Evolutionary conservation across 2,113 vertebrate genomes (phyloP).

Genomic region (Platycercus adscitus): DNA sequence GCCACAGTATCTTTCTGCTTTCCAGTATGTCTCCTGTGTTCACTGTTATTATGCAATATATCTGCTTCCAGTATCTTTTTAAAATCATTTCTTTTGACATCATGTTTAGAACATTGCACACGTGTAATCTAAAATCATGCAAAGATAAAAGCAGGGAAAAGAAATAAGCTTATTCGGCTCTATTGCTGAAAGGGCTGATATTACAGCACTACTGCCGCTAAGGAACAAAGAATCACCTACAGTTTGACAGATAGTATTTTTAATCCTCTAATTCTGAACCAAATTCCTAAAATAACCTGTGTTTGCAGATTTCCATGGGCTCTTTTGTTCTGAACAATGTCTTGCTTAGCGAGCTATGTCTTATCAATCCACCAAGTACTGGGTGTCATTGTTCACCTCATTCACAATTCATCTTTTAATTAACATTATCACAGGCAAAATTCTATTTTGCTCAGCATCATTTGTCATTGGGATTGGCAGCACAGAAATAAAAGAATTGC

Average conservation of each 20-base stretch:
- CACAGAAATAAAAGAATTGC: slow-evolving; percentile 61
- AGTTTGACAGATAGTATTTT: slow-evolving; percentile 52
- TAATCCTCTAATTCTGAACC: slow-evolving; percentile 46
- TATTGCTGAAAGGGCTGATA: slow-evolving; percentile 15
- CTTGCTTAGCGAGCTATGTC: slow-evolving; percentile 53
- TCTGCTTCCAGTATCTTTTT: neutral
- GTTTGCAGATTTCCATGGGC: slow-evolving; percentile 47
- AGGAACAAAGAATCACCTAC: slow-evolving; percentile 46
- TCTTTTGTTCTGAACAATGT: slow-evolving; percentile 61
- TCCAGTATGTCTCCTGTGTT: neutral
- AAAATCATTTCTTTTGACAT: neutral
- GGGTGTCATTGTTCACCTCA: slow-evolving; percentile 64
- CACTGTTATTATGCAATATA: neutral
- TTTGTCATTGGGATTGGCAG: slow-evolving; percentile 52
- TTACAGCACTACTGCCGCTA: neutral
- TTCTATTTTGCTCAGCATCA: slow-evolving; percentile 64
- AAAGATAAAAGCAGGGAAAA: neutral
- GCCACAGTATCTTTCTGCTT: slow-evolving; percentile 29
- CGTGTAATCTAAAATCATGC: neutral
- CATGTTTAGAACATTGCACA: neutral
- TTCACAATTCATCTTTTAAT: slow-evolving; percentile 72
- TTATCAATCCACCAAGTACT: slow-evolving; percentile 52
- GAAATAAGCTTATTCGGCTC: neutral
- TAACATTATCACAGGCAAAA: slow-evolving; percentile 63
- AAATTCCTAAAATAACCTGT: slow-evolving; percentile 57